phyloP scores from a whole-genome alignment of 2,888 invertebrate genomes.

The Volucella bombylans region DNA sequence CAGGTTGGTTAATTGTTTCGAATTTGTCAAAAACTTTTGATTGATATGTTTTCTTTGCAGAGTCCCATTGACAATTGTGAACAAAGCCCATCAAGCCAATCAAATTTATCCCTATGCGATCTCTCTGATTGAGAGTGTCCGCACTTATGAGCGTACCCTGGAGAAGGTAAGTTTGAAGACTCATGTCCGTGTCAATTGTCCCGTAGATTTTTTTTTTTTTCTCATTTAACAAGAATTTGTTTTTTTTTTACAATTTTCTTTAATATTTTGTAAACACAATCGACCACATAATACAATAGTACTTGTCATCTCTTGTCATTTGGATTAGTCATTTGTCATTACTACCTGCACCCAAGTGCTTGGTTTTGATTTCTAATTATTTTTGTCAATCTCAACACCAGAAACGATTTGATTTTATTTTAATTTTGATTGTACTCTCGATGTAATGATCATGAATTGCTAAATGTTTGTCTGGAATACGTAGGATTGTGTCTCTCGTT shows the following conservation, averaged over 20 bases:
- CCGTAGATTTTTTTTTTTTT: constrained; percentile 54
- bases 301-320: constrained; percentile 31
- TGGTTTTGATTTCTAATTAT: constrained; percentile 50
- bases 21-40: constrained; percentile 85
- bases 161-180: constrained; percentile 90
- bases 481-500: constrained; percentile 45
- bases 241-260: constrained; percentile 48
- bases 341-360: constrained; percentile 70
- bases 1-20: constrained; percentile 81
- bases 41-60: constrained; percentile 82
- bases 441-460: constrained; percentile 70
- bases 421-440: constrained; percentile 15
- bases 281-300: constrained; percentile 60
- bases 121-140: constrained; percentile 97
- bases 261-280: constrained; percentile 58
- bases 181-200: constrained; percentile 23
- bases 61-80: constrained; percentile 98
- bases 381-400: constrained; percentile 44
- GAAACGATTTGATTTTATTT: constrained; percentile 16
- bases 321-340: constrained; percentile 59
- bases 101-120: constrained; percentile 99
- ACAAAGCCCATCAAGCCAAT: constrained; percentile 99
- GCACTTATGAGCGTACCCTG: constrained; percentile 97
- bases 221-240: constrained; percentile 9
- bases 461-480: constrained; percentile 65